phyloP scores from a whole-genome alignment of 2,888 invertebrate species.

The Pocota personata region DNA sequence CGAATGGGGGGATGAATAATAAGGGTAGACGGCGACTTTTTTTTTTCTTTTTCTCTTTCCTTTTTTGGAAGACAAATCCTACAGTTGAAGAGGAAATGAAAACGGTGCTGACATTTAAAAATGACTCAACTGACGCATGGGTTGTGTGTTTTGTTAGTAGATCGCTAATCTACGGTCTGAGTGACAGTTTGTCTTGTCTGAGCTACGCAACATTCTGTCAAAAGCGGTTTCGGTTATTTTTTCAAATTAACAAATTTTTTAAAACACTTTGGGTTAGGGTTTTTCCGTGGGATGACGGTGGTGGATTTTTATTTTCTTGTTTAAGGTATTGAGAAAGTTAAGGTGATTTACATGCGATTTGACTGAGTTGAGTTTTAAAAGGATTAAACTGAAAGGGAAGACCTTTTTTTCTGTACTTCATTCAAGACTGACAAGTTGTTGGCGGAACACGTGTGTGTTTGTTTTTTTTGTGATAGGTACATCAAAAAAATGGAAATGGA shows the following conservation, averaged over 20 bases:
- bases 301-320: not conserved
- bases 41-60: not conserved
- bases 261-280: not conserved
- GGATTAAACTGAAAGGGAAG: conserved; percentile 5
- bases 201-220: not conserved
- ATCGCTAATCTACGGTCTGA: conserved; percentile 65
- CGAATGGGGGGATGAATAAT: not conserved
- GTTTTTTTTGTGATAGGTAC: not conserved
- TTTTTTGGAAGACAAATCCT: not conserved
- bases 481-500: conserved; percentile 1
- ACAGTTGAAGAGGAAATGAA: not conserved
- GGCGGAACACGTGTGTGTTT: conserved; percentile 12
- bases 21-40: conserved; percentile 29
- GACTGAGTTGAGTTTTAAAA: not conserved
- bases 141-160: conserved; percentile 4
- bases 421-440: conserved; percentile 22
- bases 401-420: not conserved
- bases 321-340: not conserved
- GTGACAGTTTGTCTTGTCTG: conserved; percentile 56
- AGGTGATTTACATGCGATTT: conserved; percentile 48
- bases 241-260: conserved; percentile 48
- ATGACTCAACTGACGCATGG: conserved; percentile 54
- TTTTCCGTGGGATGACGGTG: too few relatives aligned
- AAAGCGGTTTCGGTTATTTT: conserved; percentile 43
- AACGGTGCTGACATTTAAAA: conserved; percentile 66